Conservation (phyloP, 2,888 invertebrate species). For the Rotaria sp. region DNA sequence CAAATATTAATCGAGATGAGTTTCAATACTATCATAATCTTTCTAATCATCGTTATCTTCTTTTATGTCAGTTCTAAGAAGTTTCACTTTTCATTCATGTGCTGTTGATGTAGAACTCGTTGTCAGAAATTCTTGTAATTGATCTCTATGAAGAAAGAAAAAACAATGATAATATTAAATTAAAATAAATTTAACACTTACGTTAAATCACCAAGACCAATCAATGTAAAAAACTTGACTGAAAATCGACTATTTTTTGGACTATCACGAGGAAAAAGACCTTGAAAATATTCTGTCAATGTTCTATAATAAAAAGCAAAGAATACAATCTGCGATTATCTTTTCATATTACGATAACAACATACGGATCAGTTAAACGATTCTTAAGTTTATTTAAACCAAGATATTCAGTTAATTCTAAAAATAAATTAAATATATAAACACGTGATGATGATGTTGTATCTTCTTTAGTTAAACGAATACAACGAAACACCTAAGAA, state of each 20-base stretch:
- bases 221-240: constrained; percentile 93
- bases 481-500: constrained; percentile 58
- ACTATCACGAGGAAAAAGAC: constrained; percentile 87
- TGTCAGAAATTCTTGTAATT: neutral
- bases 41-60: neutral
- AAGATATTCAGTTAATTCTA: constrained; percentile 89
- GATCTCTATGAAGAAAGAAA: neutral
- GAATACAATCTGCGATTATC: constrained; percentile 56
- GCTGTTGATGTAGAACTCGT: neutral
- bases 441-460: constrained; percentile 93
- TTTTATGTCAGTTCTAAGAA: neutral
- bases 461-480: constrained; percentile 87
- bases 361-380: constrained; percentile 72
- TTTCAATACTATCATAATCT: neutral
- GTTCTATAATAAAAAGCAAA: constrained; percentile 62
- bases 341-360: too few species aligned
- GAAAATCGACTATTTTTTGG: constrained; percentile 92
- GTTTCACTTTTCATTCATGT: too few species aligned
- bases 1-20: too few species aligned
- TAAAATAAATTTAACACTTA: constrained; percentile 51
- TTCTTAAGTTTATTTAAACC: constrained; percentile 82
- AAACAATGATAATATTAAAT: neutral
- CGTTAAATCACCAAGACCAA: constrained; percentile 89
- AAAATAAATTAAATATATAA: constrained; percentile 90
- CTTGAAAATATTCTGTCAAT: constrained; percentile 74